Conservation (phyloP, 2,113 vertebrate genomes). For the Protomyctophum bolini region DNA sequence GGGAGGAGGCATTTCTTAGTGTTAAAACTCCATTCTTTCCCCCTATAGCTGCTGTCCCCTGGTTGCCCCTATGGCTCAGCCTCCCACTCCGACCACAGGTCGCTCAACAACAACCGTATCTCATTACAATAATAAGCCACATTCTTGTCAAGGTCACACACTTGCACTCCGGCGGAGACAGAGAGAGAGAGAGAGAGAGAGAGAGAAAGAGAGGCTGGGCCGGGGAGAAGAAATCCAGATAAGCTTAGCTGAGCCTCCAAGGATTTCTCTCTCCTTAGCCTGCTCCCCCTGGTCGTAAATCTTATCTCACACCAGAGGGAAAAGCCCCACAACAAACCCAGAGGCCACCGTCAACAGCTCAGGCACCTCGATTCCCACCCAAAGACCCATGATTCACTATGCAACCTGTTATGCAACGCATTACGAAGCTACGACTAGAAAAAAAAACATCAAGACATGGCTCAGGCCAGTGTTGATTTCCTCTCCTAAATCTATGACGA, state of each 20-base stretch:
- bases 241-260: slow-evolving; percentile 68
- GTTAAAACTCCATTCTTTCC: neutral
- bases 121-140: slow-evolving; percentile 78
- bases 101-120: slow-evolving; percentile 76
- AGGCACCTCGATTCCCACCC: slow-evolving; percentile 54
- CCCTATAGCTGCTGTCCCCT: slow-evolving; percentile 18
- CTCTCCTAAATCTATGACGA: too few relatives aligned
- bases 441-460: slow-evolving; percentile 23
- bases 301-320: slow-evolving; percentile 69
- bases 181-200: neutral
- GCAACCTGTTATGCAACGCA: slow-evolving; percentile 14
- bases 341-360: slow-evolving; percentile 62
- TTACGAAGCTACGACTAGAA: slow-evolving; percentile 30
- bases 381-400: slow-evolving; percentile 60
- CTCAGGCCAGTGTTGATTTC: neutral
- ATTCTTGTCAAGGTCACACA: slow-evolving; percentile 82
- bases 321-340: slow-evolving; percentile 67
- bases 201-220: slow-evolving; percentile 30
- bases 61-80: slow-evolving; percentile 48
- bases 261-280: slow-evolving; percentile 60
- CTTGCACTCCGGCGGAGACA: slow-evolving; percentile 38
- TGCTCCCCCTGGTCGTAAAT: slow-evolving; percentile 65
- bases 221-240: slow-evolving; percentile 74
- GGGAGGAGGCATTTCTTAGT: too few relatives aligned
- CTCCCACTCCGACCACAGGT: slow-evolving; percentile 64